These are phyloP conservation scores for Nannospalax galili DNA, from an alignment of 2,113 vertebrate genomes.

Conservation along the genomic window DNA sequence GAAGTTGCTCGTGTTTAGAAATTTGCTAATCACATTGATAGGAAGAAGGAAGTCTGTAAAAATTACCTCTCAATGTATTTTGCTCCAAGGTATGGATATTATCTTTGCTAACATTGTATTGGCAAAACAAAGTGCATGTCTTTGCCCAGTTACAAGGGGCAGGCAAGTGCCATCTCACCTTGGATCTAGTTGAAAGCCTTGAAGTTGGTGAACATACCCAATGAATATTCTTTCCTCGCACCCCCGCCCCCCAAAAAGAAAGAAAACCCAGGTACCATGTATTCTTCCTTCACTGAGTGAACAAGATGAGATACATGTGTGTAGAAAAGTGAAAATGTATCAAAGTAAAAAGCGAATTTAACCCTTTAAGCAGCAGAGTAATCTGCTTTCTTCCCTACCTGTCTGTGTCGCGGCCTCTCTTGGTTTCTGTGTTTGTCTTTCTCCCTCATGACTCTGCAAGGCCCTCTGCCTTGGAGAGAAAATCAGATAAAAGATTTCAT, in stretches of 20 bases:
- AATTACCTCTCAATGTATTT: background rate
- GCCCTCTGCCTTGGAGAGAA: background rate
- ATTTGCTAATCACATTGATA: background rate
- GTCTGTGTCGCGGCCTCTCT: background rate
- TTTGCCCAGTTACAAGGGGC: background rate
- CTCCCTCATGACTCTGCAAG: background rate
- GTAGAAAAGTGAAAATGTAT: slow-evolving; percentile 31
- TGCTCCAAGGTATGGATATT: background rate
- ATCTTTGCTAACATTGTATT: slow-evolving; percentile 32
- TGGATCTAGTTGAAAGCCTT: slow-evolving; percentile 5
- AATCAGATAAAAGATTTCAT: background rate
- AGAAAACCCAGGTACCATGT: background rate
- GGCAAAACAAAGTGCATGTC: background rate
- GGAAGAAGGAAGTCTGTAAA: slow-evolving; percentile 4
- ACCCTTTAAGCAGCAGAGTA: slow-evolving; percentile 41
- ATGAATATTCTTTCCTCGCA: too few relatives aligned
- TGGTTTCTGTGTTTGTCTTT: background rate
- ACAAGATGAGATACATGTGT: background rate
- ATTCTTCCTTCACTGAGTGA: background rate
- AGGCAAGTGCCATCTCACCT: background rate
- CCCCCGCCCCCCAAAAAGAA: too few relatives aligned
- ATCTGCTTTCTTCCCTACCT: background rate
- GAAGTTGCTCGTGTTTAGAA: background rate
- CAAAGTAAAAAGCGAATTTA: slow-evolving; percentile 41
- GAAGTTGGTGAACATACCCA: background rate